Percentiles rank a stretch among this genome's conserved stretches.
Evolutionary conservation across 1,140 invertebrate genomes (phyloP).

Genomic region (Neodiprion lecontei): DNA sequence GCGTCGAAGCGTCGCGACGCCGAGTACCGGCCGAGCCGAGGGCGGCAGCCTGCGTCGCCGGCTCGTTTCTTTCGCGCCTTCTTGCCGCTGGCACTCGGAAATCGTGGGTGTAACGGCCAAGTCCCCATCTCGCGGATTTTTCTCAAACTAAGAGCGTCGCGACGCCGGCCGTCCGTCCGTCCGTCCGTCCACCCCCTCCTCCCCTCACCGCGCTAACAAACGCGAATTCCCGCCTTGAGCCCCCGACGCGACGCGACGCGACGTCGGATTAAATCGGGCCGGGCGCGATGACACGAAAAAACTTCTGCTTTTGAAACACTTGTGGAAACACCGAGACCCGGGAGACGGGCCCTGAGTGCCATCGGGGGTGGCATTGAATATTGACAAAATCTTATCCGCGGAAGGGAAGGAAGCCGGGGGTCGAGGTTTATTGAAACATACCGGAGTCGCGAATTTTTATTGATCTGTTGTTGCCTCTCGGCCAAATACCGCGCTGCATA

Average conservation of each 20-base stretch:
- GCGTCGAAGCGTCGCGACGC: too few species aligned
- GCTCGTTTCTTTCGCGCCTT: not conserved
- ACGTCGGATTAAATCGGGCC: slow-evolving; percentile 25
- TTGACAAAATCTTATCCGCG: too few species aligned
- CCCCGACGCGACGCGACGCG: slow-evolving; percentile 3
- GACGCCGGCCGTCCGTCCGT: slow-evolving; percentile 39
- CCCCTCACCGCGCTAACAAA: not conserved
- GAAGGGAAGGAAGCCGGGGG: not conserved
- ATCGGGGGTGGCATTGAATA: slow-evolving; percentile 21
- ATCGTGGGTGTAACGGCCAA: slow-evolving; percentile 34
- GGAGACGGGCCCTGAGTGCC: slow-evolving; percentile 24
- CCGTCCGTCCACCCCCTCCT: not conserved
- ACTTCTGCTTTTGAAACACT: slow-evolving; percentile 12
- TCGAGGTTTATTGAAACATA: slow-evolving; percentile 50
- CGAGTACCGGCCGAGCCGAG: not conserved
- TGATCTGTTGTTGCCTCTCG: slow-evolving; percentile 46
- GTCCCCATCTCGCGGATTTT: slow-evolving; percentile 60
- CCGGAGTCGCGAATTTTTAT: slow-evolving; percentile 51
- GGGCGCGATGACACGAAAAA: not conserved
- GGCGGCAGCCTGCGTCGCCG: not conserved
- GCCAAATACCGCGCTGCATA: not conserved
- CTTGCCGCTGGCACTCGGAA: not conserved
- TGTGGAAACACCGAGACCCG: slow-evolving; percentile 31
- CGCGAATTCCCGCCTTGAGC: not conserved
- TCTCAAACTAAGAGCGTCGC: slow-evolving; percentile 54